Evolutionary conservation across 2,888 invertebrate genomes (phyloP).

Genomic region (Cephalotes varians): DNA sequence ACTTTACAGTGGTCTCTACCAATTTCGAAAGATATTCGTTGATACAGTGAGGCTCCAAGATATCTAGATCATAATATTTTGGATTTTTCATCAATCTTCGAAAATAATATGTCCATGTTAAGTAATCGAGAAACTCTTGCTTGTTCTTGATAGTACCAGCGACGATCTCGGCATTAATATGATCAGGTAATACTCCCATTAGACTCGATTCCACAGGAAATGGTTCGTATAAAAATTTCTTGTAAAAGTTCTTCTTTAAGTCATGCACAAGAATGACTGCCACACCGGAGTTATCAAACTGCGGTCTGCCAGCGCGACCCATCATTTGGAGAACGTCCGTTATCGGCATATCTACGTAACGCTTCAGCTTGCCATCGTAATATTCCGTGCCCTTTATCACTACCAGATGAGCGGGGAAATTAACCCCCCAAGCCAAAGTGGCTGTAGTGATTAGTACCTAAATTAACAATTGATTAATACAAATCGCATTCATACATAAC

Average conservation of each 20-base stretch:
- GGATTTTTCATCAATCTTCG: slow-evolving; percentile 97
- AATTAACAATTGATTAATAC: slow-evolving; percentile 29
- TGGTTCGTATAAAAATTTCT: slow-evolving; percentile 99
- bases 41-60: slow-evolving; percentile 89
- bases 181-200: slow-evolving; percentile 96
- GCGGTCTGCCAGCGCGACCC: slow-evolving; percentile 99
- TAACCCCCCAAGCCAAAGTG: slow-evolving; percentile 99
- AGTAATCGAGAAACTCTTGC: slow-evolving; percentile 97
- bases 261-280: slow-evolving; percentile 97
- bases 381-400: slow-evolving; percentile 99
- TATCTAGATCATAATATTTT: slow-evolving; percentile 94
- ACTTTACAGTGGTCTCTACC: slow-evolving; percentile 92
- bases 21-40: slow-evolving; percentile 93
- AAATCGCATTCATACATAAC: neutral
- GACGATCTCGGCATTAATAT: slow-evolving; percentile 98
- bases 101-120: slow-evolving; percentile 99
- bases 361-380: slow-evolving; percentile 97
- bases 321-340: slow-evolving; percentile 99
- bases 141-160: slow-evolving; percentile 97
- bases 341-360: slow-evolving; percentile 99
- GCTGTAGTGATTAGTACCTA: slow-evolving; percentile 97
- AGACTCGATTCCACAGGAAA: slow-evolving; percentile 99
- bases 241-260: slow-evolving; percentile 99
- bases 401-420: slow-evolving; percentile 99
- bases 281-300: slow-evolving; percentile 97